Evolutionary conservation across 2,888 invertebrate genomes (phyloP).

Genomic region (Myopa tessellatipennis): DNA sequence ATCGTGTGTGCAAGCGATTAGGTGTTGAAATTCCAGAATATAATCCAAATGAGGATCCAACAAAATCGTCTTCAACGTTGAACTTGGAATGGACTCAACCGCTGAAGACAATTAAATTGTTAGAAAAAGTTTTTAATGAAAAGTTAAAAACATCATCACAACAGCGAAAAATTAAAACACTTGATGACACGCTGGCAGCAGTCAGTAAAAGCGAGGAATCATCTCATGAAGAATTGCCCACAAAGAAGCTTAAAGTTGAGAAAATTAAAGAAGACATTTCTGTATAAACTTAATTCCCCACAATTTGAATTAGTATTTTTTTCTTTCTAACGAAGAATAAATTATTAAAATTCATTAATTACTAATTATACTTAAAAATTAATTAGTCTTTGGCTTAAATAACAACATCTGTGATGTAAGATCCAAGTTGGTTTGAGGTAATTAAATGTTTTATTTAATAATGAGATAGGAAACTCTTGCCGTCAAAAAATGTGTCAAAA

Average conservation of each 20-base stretch:
- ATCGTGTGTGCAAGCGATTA: slow-evolving; percentile 79
- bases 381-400: too few relatives aligned
- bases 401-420: too few relatives aligned
- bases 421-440: too few relatives aligned
- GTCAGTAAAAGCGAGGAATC: slow-evolving; percentile 28
- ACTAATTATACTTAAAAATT: too few relatives aligned
- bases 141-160: slow-evolving; percentile 54
- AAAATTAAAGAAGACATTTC: neutral
- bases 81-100: slow-evolving; percentile 78
- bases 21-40: slow-evolving; percentile 81
- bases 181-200: slow-evolving; percentile 40
- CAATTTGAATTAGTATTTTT: too few relatives aligned
- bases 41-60: slow-evolving; percentile 75
- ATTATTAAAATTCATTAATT: too few relatives aligned
- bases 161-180: slow-evolving; percentile 53
- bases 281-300: too few relatives aligned
- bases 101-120: slow-evolving; percentile 71
- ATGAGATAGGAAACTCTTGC: too few relatives aligned
- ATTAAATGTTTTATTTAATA: too few relatives aligned
- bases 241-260: slow-evolving; percentile 46
- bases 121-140: slow-evolving; percentile 74
- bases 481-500: too few relatives aligned
- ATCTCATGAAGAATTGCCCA: slow-evolving; percentile 18
- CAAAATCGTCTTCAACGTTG: slow-evolving; percentile 68
- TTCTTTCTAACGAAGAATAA: too few relatives aligned